Conservation (phyloP, 2,797 vertebrate genomes). For the Phataginus tetradactyla region DNA sequence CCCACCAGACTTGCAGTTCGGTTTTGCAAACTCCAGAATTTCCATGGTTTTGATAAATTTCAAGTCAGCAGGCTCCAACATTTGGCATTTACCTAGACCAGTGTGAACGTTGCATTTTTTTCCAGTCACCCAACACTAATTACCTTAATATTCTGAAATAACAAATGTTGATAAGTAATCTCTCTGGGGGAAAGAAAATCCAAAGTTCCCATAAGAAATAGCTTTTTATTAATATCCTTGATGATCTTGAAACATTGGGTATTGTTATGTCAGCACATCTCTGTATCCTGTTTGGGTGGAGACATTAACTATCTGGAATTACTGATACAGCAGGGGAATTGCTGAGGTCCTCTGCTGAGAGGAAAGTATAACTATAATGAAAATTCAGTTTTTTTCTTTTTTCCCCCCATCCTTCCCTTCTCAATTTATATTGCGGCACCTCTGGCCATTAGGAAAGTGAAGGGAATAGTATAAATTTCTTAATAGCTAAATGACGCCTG, state of each 20-base stretch:
- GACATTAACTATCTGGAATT: slow-evolving; percentile 80
- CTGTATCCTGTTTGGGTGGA: slow-evolving; percentile 73
- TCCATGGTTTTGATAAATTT: slow-evolving; percentile 66
- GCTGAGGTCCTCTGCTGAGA: slow-evolving; percentile 70
- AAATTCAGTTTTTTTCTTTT: slow-evolving; percentile 41
- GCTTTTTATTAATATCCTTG: slow-evolving; percentile 73
- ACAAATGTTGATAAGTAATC: slow-evolving; percentile 61
- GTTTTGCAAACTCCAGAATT: slow-evolving; percentile 66
- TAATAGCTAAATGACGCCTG: slow-evolving; percentile 68
- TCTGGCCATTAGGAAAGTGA: slow-evolving; percentile 59
- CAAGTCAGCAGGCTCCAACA: slow-evolving; percentile 57
- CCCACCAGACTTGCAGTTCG: neutral
- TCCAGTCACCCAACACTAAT: slow-evolving; percentile 57
- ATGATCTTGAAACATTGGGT: slow-evolving; percentile 72
- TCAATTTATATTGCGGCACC: slow-evolving; percentile 66
- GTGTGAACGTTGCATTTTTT: neutral
- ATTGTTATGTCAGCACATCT: slow-evolving; percentile 77
- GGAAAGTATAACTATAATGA: slow-evolving; percentile 26
- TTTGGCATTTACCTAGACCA: slow-evolving; percentile 39
- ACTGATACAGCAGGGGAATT: slow-evolving; percentile 69
- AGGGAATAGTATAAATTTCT: slow-evolving; percentile 56
- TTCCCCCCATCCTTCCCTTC: slow-evolving; percentile 18
- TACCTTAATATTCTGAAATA: slow-evolving; percentile 68
- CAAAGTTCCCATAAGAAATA: slow-evolving; percentile 48
- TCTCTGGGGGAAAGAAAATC: slow-evolving; percentile 47